Percentiles rank a stretch among this genome's conserved stretches.
Evolutionary conservation across 2,888 invertebrate genomes (phyloP).

Genomic region (Molorchus minor): DNA sequence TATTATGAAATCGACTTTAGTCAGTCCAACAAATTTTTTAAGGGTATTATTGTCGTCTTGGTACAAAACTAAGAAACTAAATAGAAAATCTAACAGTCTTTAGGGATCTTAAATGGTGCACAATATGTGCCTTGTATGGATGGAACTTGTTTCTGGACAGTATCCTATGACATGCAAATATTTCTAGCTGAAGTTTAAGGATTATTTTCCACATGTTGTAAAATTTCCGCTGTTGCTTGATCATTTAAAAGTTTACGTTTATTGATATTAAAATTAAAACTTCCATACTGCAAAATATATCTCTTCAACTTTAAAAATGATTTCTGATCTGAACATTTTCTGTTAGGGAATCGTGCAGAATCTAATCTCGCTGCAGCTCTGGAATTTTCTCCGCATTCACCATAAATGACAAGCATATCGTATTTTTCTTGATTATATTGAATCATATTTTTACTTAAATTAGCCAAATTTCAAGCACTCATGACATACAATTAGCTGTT

Average conservation of each 20-base stretch:
- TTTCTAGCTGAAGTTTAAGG: too few species aligned
- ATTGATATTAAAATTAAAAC: too few species aligned
- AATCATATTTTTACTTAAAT: too few species aligned
- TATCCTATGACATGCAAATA: too few species aligned
- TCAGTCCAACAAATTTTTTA: neutral
- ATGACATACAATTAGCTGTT: too few species aligned
- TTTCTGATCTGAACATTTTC: neutral
- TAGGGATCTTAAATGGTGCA: neutral
- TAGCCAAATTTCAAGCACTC: too few species aligned
- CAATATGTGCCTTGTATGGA: too few species aligned
- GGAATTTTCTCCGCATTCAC: neutral
- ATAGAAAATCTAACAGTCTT: neutral
- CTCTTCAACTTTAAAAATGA: neutral
- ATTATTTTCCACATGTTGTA: too few species aligned
- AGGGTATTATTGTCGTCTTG: neutral
- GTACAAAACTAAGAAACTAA: neutral
- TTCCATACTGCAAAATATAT: too few species aligned
- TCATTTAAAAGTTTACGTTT: neutral
- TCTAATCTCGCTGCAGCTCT: slow-evolving; percentile 1
- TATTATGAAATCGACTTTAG: neutral
- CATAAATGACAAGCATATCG: neutral
- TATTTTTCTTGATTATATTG: too few species aligned
- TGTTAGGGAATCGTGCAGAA: neutral
- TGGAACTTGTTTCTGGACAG: too few species aligned
- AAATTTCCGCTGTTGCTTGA: neutral